A percentile compares a stretch with the other conserved stretches of the same genome.
These are phyloP conservation scores for Conops quadrifasciatus DNA, from an alignment of 2,888 invertebrate species.

Conservation along the genomic window DNA sequence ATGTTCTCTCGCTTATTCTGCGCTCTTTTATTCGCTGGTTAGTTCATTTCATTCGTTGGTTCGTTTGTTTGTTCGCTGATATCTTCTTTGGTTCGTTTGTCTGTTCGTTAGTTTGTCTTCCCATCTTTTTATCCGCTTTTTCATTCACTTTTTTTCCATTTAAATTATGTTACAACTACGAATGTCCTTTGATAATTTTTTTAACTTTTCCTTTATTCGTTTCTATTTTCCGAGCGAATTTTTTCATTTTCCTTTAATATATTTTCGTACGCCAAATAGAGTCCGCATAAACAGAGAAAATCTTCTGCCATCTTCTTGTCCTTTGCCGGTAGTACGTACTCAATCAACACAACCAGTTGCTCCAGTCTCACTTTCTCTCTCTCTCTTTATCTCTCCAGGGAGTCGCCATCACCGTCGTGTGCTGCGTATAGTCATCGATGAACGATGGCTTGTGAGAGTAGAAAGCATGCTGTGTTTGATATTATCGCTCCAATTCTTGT, in stretches of 20 bases:
- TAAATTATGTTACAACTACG: conserved; percentile 30
- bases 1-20: background rate
- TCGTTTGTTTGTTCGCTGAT: background rate
- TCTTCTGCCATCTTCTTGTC: background rate
- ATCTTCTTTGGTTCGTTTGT: background rate
- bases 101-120: background rate
- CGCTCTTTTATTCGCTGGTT: too few relatives aligned
- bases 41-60: too few relatives aligned
- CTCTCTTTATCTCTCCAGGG: conserved; percentile 17
- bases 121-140: background rate
- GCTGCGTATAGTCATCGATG: background rate
- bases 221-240: background rate
- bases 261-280: conserved; percentile 10
- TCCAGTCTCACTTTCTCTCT: background rate
- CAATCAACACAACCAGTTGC: conserved; percentile 18
- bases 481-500: conserved; percentile 4
- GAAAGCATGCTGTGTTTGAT: background rate
- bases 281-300: background rate
- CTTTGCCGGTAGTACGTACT: background rate
- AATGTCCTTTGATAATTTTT: background rate
- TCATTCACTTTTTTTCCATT: conserved; percentile 3
- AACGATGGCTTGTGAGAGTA: background rate
- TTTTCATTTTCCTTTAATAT: conserved; percentile 1
- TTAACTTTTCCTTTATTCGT: background rate
- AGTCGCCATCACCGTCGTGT: background rate